Evolutionary conservation across 2,113 vertebrate species (phyloP), one percentile per base, ranked within the genome.

Genomic region (Phrynocephalus versicolor): DNA sequence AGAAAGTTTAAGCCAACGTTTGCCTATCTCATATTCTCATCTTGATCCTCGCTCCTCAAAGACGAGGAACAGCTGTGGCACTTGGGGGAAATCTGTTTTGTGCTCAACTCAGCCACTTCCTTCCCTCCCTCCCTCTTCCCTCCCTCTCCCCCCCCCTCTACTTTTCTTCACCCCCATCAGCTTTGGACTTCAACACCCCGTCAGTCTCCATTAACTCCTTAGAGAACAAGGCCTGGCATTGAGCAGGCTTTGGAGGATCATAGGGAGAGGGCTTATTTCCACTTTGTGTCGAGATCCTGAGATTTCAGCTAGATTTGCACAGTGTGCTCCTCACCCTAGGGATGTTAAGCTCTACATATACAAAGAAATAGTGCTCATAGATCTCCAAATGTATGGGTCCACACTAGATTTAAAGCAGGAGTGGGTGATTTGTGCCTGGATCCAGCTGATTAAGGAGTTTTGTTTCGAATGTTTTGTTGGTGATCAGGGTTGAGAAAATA

Each of bases 1-100:
- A 96, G 96, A 97, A 98, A 97, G 97, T 98, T 97, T 98, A 98
- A 98, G 97, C 97, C 97, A 97, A 96, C 96, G 96, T 98, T 98
- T 98, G 98, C 98, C 97, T 98, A 97, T 97, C 97, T 98, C 97
- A 97, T 97, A 97, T 97, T 97, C 96, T 96, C 96, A 88, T 96
- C 96, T 97, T 97, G 96, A 98, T 97, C 97, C 96, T 95, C 95
- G 97, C 96, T 86, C 58, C 97, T 98, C 97, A 97, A 97, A 98
- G 98, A 97, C 97, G 95, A 96, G 89, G 89, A 97, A 97, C 98
- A 98, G 98, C 98, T 98, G 98, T 97, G 96, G 95, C 96, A 96
- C 97, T 98, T 98, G 95, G 23, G 70, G 96, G 96, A 96, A 27
- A 96, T 96, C 96, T 94, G 92, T 51, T 51, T 86, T 91, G 94